These are phyloP conservation scores for Limnephilus rhombicus DNA, from an alignment of 2,888 invertebrate genomes.

Conservation along the genomic window DNA sequence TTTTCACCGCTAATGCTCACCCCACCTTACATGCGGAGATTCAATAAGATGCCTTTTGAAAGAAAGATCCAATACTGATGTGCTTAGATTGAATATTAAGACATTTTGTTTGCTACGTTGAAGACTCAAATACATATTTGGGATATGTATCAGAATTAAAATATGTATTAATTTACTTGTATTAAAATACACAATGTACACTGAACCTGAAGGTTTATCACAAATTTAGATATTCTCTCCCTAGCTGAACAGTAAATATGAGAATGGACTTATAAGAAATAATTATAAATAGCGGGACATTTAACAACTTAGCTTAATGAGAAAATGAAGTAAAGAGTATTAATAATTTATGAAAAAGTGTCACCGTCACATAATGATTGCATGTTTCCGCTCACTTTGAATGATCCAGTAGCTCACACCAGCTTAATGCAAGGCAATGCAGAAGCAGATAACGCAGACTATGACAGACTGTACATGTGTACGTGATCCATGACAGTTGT, in stretches of 20 bases:
- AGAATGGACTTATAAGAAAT: slow-evolving; percentile 10
- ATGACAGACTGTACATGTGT: background rate
- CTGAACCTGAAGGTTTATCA: slow-evolving; percentile 11
- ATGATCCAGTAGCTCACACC: slow-evolving; percentile 9
- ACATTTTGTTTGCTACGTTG: slow-evolving; percentile 22
- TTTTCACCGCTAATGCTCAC: slow-evolving; percentile 12
- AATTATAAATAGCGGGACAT: background rate
- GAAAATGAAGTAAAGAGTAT: slow-evolving; percentile 29
- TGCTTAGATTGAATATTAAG: slow-evolving; percentile 16
- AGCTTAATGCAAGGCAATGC: background rate
- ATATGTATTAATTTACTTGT: slow-evolving; percentile 5
- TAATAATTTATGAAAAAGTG: slow-evolving; percentile 20
- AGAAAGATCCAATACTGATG: slow-evolving; percentile 21
- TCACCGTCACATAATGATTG: slow-evolving; percentile 20
- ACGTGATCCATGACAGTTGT: background rate
- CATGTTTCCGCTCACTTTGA: slow-evolving; percentile 33
- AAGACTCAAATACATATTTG: slow-evolving; percentile 27
- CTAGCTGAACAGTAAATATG: slow-evolving; percentile 10
- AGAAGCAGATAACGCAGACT: background rate
- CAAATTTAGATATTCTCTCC: slow-evolving; percentile 13
- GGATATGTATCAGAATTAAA: slow-evolving; percentile 35
- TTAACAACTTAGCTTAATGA: slow-evolving; percentile 28
- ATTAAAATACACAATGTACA: slow-evolving; percentile 12
- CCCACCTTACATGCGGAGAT: background rate
- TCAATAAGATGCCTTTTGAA: slow-evolving; percentile 17